Evolutionary conservation across 2,888 invertebrate species (phyloP).

Genomic region (Gortyna flavago): DNA sequence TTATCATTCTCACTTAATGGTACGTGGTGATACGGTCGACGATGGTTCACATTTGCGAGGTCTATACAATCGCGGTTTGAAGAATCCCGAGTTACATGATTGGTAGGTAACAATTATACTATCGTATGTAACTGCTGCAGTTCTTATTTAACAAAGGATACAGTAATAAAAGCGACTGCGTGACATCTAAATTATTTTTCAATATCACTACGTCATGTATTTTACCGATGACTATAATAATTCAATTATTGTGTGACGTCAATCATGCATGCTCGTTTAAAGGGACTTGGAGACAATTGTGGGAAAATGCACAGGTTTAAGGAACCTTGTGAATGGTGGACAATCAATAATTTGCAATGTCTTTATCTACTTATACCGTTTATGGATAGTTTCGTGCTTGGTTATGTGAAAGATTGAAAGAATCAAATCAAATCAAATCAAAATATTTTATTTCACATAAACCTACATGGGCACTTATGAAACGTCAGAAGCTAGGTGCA

Average conservation of each 20-base stretch:
- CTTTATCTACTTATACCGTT: too few relatives aligned
- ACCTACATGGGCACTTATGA: too few relatives aligned
- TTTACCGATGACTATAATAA: constrained; percentile 16
- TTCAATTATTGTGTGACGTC: constrained; percentile 38
- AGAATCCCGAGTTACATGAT: neutral
- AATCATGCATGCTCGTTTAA: neutral
- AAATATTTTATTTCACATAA: too few relatives aligned
- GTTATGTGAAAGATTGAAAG: neutral
- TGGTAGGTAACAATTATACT: neutral
- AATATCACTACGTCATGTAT: neutral
- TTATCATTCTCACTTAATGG: neutral
- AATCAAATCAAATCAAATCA: too few relatives aligned
- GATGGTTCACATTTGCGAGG: too few relatives aligned
- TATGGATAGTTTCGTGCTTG: neutral
- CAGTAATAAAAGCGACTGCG: neutral
- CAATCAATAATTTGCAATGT: constrained; percentile 39
- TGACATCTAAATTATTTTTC: neutral
- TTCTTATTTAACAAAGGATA: too few relatives aligned
- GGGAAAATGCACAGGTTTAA: constrained; percentile 50
- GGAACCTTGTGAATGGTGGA: constrained; percentile 3
- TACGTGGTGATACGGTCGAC: neutral
- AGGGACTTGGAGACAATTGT: constrained; percentile 37
- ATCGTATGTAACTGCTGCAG: neutral
- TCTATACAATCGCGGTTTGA: neutral
- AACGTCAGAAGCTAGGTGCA: too few relatives aligned